These are phyloP conservation scores for Dromaius novaehollandiae DNA, from an alignment of 2,113 vertebrate genomes.

Conservation along the genomic window DNA sequence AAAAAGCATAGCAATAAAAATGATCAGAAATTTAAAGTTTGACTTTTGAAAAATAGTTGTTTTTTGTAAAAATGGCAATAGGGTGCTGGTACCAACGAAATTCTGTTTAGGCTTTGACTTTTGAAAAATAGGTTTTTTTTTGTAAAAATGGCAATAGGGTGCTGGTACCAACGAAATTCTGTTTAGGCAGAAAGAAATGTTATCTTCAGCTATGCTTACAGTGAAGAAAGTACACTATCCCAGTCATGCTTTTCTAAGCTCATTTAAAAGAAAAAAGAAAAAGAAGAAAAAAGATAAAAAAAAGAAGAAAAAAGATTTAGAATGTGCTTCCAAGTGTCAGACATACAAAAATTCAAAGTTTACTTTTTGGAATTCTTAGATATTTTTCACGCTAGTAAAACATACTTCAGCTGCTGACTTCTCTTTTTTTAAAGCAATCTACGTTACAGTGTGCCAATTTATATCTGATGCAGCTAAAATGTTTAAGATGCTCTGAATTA, in stretches of 20 bases:
- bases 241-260: constrained; percentile 39
- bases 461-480: constrained; percentile 54
- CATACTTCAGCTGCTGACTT: constrained; percentile 44
- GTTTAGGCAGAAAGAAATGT: constrained; percentile 34
- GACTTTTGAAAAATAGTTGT: background rate
- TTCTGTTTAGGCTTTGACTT: constrained; percentile 4
- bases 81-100: background rate
- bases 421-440: constrained; percentile 38
- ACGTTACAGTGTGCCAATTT: constrained; percentile 19
- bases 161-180: constrained; percentile 6
- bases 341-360: constrained; percentile 30
- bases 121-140: background rate
- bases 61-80: constrained; percentile 8
- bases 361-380: constrained; percentile 33
- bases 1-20: background rate
- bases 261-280: background rate
- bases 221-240: constrained; percentile 39
- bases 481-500: constrained; percentile 63
- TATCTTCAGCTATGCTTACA: background rate
- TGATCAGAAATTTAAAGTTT: background rate
- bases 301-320: background rate
- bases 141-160: background rate
- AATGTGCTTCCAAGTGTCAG: constrained; percentile 42
- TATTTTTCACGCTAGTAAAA: constrained; percentile 44
- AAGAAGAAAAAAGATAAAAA: background rate